Base-by-base conservation (phyloP, 2,888 invertebrate species). In the Dolomedes plantarius region DNA sequence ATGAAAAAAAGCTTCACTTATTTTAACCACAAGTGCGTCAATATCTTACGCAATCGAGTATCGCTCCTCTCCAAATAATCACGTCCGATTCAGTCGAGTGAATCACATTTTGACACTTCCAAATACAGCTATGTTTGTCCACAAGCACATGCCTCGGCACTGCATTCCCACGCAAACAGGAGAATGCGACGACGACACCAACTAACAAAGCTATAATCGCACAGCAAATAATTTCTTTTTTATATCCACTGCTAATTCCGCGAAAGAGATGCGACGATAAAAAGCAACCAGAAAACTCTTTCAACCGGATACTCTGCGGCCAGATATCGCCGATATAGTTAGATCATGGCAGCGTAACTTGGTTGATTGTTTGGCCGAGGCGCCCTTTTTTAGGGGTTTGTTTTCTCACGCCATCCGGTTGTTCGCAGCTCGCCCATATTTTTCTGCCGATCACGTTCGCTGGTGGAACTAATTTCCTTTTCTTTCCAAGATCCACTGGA, bases 401-500 rank as follows among this genome's bases (percentile, higher is more conserved):
- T 56, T 23, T 56, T 23, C 23, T 19, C 56, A 56, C 56, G 56
- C 67, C 67, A 67, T 67, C 67, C 67, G 31, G 67, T 67, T 67
- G 7, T 67, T 31, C 31, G 19, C 19, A n/a, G n/a, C n/a, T 6
- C 9, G 19, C n/a, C 11, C 3, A n/a, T 32, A 19, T 36, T 36
- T 67, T 67, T 67, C 36, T 32, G 32, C 32, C 19, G 67, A 32
- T 32, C 67, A 67, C 67, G 67, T 32, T 69, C 36, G 69, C 69
- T 69, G 27, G 41, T 41, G 69, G 69, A 69, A 69, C 69, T 69
- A 69, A 69, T 69, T 65, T 65, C 41, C 32, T 13, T 62, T 23
- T 27, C 23, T 65, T 13, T 29, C 64, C 29, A 28, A 13, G 64
- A 2, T 6, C 6, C 29, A 11, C 29, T n/a, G 6, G 5, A 56